A percentile compares a stretch with the other conserved stretches of the same genome.
These are phyloP conservation scores for Lasioglossum marginatum DNA, from an alignment of 2,888 invertebrate species.

Conservation along the genomic window DNA sequence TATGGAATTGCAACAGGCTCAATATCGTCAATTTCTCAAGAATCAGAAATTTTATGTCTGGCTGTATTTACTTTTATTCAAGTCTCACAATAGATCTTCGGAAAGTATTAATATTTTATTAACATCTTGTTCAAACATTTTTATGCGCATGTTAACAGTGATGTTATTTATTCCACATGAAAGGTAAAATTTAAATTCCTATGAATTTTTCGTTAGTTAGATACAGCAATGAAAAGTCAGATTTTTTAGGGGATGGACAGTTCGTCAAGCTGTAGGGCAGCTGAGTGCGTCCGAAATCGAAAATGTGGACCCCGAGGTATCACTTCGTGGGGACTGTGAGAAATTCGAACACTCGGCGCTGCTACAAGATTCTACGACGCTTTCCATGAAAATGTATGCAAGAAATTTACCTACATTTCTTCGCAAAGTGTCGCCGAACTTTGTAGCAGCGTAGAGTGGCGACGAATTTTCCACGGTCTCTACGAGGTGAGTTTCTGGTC, in stretches of 20 bases:
- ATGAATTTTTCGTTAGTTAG: background rate
- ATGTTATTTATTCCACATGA: too few species aligned
- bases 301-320: background rate
- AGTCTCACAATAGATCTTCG: too few species aligned
- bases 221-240: background rate
- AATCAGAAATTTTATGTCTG: too few species aligned
- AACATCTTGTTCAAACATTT: too few species aligned
- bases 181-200: too few species aligned
- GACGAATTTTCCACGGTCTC: slow-evolving; percentile 3
- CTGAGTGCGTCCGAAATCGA: background rate
- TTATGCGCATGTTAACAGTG: too few species aligned
- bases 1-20: background rate
- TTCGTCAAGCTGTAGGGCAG: background rate
- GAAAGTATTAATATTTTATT: too few species aligned
- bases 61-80: too few species aligned
- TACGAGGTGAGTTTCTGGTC: background rate
- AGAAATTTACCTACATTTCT: slow-evolving; percentile 1
- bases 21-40: too few species aligned
- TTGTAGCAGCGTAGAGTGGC: background rate
- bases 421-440: slow-evolving; percentile 24
- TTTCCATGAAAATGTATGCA: background rate
- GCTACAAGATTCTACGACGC: background rate
- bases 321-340: background rate
- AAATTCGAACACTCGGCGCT: background rate
- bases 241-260: background rate